These are phyloP conservation scores for Hipparchia sbordonii DNA, from an alignment of 2,888 invertebrate genomes.

Conservation along the genomic window DNA sequence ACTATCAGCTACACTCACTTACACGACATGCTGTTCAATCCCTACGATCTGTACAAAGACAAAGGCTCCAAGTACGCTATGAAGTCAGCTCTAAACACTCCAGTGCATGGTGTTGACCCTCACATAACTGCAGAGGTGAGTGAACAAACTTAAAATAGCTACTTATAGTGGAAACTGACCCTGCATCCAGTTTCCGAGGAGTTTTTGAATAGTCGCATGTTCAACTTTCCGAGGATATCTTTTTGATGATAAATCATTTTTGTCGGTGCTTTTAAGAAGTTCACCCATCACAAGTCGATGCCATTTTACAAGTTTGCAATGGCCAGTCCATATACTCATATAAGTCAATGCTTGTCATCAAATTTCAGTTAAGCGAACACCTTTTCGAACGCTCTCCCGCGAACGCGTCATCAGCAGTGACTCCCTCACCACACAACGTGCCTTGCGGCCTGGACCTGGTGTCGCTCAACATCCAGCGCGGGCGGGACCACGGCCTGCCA, in stretches of 20 bases:
- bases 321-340: no score
- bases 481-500: conserved; percentile 93
- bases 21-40: conserved; percentile 91
- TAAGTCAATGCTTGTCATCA: no score
- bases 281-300: no score
- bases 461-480: conserved; percentile 93
- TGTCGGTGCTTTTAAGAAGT: no score
- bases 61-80: conserved; percentile 72
- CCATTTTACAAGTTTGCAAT: no score
- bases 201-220: no score
- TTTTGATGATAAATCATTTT: no score
- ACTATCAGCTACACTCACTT: conserved; percentile 86
- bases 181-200: no score
- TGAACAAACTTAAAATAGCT: background rate
- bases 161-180: no score
- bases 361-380: conserved; percentile 84
- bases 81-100: conserved; percentile 85
- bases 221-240: no score
- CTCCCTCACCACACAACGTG: conserved; percentile 36
- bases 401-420: conserved; percentile 35
- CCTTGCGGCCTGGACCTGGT: conserved; percentile 92
- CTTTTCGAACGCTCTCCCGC: conserved; percentile 83
- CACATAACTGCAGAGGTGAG: conserved; percentile 85
- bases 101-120: conserved; percentile 83
- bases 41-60: conserved; percentile 85